phyloP scores from a whole-genome alignment of 2,113 vertebrate genomes.

The Oxyruncus cristatus region DNA sequence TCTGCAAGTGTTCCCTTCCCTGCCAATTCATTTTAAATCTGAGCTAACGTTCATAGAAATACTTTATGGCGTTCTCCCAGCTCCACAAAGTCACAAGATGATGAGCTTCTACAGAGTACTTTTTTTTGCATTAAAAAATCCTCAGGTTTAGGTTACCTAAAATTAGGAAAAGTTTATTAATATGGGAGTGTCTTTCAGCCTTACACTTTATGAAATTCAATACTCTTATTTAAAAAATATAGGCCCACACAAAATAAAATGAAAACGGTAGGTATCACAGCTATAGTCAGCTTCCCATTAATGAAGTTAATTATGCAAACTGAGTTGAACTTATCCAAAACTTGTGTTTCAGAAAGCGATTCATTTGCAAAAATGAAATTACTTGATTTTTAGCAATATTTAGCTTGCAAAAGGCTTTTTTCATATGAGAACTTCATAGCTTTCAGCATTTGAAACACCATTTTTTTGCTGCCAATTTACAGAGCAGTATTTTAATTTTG shows the following conservation, averaged over 20 bases:
- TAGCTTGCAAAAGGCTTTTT: neutral
- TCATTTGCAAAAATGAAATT: neutral
- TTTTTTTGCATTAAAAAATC: neutral
- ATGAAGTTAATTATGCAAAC: neutral
- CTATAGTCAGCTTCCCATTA: neutral
- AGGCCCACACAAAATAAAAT: neutral
- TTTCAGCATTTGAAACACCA: neutral
- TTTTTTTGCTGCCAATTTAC: neutral
- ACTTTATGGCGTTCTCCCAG: conserved; percentile 36
- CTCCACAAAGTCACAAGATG: conserved; percentile 24
- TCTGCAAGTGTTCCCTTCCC: conserved; percentile 32
- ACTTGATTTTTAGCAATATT: neutral
- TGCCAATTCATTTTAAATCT: conserved; percentile 63
- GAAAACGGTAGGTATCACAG: neutral
- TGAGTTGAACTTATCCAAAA: neutral
- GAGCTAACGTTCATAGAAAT: conserved; percentile 6
- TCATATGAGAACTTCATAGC: neutral
- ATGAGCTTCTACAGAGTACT: neutral
- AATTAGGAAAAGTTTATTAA: neutral
- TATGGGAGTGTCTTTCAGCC: neutral
- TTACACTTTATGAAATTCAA: neutral
- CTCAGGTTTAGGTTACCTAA: neutral
- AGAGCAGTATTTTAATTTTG: conserved; percentile 25
- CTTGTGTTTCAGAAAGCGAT: neutral
- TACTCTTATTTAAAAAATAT: neutral